Percentiles rank a stretch among this genome's conserved stretches.
Conservation (phyloP, 2,888 invertebrate species). For the Macrophya annulata region DNA sequence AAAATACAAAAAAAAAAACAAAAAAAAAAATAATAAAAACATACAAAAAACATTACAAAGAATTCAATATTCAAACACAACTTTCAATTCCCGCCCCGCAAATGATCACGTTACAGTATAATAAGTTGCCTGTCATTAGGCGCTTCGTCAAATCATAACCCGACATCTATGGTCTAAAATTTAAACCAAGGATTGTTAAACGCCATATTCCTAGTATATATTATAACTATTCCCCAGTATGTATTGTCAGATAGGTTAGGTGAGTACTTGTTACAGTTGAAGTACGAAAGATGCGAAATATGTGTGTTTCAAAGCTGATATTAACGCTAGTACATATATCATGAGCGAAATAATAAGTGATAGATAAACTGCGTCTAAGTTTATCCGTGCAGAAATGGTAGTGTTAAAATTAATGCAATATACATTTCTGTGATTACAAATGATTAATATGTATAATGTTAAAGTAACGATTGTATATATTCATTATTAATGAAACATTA, state of each 20-base stretch:
- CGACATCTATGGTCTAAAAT: not conserved
- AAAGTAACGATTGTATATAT: not conserved
- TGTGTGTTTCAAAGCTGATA: not conserved
- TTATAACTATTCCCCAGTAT: not conserved
- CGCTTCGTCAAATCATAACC: not conserved
- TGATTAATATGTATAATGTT: not conserved
- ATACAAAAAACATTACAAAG: not conserved
- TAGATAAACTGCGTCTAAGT: not conserved
- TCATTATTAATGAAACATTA: not conserved
- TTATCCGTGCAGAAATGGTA: too few relatives aligned
- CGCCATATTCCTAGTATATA: not conserved
- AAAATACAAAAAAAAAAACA: slow-evolving; percentile 13
- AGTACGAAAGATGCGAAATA: not conserved
- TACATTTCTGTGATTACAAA: not conserved
- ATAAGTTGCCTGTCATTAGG: not conserved
- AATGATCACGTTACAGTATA: not conserved
- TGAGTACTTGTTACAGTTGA: not conserved
- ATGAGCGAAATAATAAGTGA: not conserved
- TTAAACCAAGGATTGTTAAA: not conserved
- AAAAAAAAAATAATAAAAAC: not conserved
- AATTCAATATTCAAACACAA: not conserved
- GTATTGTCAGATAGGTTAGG: slow-evolving; percentile 3
- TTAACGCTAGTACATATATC: not conserved
- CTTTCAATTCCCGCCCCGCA: not conserved
- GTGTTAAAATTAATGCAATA: not conserved